A percentile compares a stretch with the other conserved stretches of the same genome.
Evolutionary conservation across 2,797 vertebrate genomes (phyloP).

Genomic region (Centropyge bicolor): DNA sequence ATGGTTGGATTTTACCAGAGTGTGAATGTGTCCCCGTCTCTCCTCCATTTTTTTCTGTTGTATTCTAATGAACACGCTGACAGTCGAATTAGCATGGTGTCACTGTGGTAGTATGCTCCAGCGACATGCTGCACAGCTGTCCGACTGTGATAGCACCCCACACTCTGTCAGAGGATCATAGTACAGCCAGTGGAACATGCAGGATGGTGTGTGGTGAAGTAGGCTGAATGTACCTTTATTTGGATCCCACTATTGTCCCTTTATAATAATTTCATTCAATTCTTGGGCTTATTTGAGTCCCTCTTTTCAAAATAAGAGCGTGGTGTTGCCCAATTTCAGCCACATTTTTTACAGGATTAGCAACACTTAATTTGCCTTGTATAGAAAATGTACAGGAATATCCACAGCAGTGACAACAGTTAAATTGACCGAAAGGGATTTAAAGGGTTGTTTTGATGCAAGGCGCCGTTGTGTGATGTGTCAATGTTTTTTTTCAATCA

Average conservation of each 20-base stretch:
- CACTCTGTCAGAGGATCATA: conserved; percentile 67
- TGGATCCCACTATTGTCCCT: conserved; percentile 32
- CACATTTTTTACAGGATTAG: neutral
- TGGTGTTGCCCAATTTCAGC: conserved; percentile 12
- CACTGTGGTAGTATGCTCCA: conserved; percentile 64
- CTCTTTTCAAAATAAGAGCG: conserved; percentile 17
- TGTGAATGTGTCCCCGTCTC: conserved; percentile 57
- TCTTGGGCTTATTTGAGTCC: conserved; percentile 7
- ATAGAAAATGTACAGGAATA: neutral
- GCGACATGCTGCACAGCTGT: conserved; percentile 75
- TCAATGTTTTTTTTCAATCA: neutral
- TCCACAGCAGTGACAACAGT: neutral
- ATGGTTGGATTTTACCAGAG: conserved; percentile 61
- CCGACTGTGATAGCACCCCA: conserved; percentile 76
- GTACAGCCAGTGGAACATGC: conserved; percentile 59
- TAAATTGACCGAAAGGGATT: conserved; percentile 16
- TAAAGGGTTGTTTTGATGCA: neutral
- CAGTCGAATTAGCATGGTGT: conserved; percentile 81
- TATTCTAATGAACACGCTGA: conserved; percentile 76
- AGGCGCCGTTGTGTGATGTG: neutral
- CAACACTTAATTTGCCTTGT: conserved; percentile 20
- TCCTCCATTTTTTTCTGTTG: conserved; percentile 46
- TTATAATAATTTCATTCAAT: conserved; percentile 9
- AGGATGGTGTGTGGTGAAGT: conserved; percentile 28
- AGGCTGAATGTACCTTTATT: conserved; percentile 41